Base-by-base conservation (phyloP, 2,797 vertebrate species). In the Melanotaenia boesemani region DNA sequence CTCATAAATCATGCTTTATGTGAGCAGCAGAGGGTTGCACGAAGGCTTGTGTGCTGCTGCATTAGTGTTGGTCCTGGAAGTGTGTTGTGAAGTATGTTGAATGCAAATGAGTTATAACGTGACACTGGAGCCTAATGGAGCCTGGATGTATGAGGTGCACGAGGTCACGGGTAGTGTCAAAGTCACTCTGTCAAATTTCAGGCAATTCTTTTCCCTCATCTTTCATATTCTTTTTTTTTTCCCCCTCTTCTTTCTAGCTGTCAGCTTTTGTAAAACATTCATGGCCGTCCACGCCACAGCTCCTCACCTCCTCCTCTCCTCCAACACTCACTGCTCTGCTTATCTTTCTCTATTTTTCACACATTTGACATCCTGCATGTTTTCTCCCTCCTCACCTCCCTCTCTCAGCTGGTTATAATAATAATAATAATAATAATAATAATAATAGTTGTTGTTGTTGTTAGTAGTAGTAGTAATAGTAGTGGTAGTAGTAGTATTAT, bases 211-310 rank as follows among this genome's bases (percentile, higher is more conserved):
- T 55, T 22, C 12, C 41, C 20, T 57, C 12, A 24, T 24, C 48
- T 63, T 55, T 80, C 39, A 71, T 52, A 79, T 74, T 74, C 16
- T 59, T 18, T 30, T 36, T 30, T 36, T 32, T 56, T n/a, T 11
- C 70, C 55, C 15, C 63, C 34, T 22, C 13, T 22, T 72, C 59
- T 64, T 32, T 74, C 22, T 50, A 39, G 1, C 55, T 66, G 62
- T 62, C 26, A 76, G 67, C 74, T 76, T 79, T 62, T 82, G 74
- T 81, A 77, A 86, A 86, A 79, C 80, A 69, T 62, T 85, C 84
- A 75, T 68, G 63, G 62, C 65, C 10, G 0, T 10, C 57, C 75
- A 73, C 1, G 30, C 85, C 76, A 54, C 28, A 37, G 0, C 76
- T 68, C 22, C 30, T 28, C 3, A 15, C 68, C 65, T 78, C 65